Evolutionary conservation across 2,797 vertebrate genomes (phyloP), one percentile per base, ranked within the genome.

Genomic region (Gouania willdenowi): DNA sequence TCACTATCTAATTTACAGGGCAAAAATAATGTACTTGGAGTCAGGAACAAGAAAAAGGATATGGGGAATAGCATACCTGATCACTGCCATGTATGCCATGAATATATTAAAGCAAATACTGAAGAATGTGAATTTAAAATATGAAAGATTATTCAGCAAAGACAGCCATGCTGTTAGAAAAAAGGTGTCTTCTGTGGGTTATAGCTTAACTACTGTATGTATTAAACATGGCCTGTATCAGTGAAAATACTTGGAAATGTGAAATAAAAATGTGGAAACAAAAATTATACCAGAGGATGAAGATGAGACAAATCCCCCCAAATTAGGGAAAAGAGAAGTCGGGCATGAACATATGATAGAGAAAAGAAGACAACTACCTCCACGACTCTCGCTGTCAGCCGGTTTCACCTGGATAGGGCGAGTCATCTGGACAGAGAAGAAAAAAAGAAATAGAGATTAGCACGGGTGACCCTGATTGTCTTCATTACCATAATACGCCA

Each of bases 351-450:
- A 79, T 66, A 52, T 66, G 47, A 67, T 59, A 82, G 87, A 89
- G 80, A 90, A 87, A 91, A 89, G 75, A 89, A 89, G 86, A 89
- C 89, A 89, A 90, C 89, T 97, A 99, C 96, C 96, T 97, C 96
- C 96, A 79, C 96, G 94, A 78, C 94, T 98, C 82, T 98, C 96
- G 25, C 96, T 99, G 92, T 98, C 96, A 0, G 96, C 96, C 0
- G 96, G 96, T 60, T 99, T 99, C 93, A 99, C 96, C 89, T 99
- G 96, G 84, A 99, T 99, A 28, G 96, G 96, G 34, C 96, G 93
- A 43, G 94, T 96, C 96, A 99, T 99, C 96, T 99, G 87, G 54
- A 87, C 82, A 23, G 64, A 50, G 82, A 34, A 71, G 65, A 55
- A 42, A 74, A 39, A 66, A 46, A 55, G 66, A 28, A 48, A 70